phyloP scores from a whole-genome alignment of 2,888 invertebrate species.

The Cephus pulcher region DNA sequence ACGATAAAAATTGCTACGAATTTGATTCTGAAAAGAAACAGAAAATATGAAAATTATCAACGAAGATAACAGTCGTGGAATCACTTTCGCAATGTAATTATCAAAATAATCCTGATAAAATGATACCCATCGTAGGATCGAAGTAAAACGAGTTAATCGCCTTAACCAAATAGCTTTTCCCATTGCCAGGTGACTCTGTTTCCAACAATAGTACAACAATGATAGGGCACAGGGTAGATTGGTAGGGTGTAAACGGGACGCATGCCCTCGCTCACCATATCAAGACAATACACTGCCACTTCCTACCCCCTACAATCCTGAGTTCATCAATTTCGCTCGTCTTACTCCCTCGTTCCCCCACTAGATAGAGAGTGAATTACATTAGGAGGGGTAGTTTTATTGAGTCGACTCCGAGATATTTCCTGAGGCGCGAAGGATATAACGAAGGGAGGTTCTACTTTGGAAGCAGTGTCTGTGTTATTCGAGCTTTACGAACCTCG shows the following conservation, averaged over 20 bases:
- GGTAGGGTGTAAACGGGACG: conserved; percentile 10
- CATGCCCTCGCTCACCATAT: conserved; percentile 15
- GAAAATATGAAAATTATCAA: background rate
- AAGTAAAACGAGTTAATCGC: background rate
- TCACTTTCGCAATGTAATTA: background rate
- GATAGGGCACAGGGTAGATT: conserved; percentile 9
- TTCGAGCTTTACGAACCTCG: background rate
- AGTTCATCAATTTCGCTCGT: conserved; percentile 46
- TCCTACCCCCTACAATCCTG: conserved; percentile 41
- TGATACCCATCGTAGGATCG: background rate
- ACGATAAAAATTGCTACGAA: background rate
- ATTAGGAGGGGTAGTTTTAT: conserved; percentile 48
- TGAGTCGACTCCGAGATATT: conserved; percentile 41
- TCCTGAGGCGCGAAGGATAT: conserved; percentile 20
- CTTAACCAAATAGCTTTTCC: background rate
- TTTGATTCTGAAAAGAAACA: background rate
- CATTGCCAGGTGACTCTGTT: background rate
- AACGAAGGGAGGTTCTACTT: background rate
- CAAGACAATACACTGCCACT: conserved; percentile 38
- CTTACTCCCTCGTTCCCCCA: conserved; percentile 16
- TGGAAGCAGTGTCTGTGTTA: background rate
- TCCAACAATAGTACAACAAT: background rate
- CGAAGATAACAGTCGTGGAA: background rate
- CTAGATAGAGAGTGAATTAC: conserved; percentile 41
- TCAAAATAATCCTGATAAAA: background rate